Evolutionary conservation across 1,140 invertebrate species (phyloP).

Genomic region (Plodia interpunctella): DNA sequence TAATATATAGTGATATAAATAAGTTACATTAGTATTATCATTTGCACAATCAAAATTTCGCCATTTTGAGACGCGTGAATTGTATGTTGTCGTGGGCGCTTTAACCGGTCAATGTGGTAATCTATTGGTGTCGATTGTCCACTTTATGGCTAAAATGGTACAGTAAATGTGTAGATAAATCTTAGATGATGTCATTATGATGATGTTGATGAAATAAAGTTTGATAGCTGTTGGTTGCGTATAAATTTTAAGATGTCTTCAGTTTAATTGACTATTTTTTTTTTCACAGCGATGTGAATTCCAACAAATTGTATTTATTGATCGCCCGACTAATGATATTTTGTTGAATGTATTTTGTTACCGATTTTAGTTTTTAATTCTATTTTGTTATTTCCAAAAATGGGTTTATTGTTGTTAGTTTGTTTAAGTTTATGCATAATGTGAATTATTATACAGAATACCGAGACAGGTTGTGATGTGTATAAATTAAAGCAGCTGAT

Average conservation of each 20-base stretch:
- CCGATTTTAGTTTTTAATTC: neutral
- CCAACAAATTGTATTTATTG: too few relatives aligned
- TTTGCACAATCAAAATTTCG: conserved; percentile 2
- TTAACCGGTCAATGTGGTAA: too few relatives aligned
- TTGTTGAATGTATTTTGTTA: neutral
- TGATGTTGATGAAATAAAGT: too few relatives aligned
- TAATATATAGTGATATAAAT: neutral
- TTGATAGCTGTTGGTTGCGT: too few relatives aligned
- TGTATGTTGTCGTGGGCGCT: too few relatives aligned
- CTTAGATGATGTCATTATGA: too few relatives aligned
- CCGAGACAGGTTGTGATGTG: neutral
- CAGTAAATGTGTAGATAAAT: too few relatives aligned
- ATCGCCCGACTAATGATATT: neutral
- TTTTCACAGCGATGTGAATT: too few relatives aligned
- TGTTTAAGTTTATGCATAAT: neutral
- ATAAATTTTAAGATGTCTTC: too few relatives aligned
- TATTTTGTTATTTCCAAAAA: neutral
- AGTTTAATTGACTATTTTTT: too few relatives aligned
- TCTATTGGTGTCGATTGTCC: too few relatives aligned
- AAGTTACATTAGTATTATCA: neutral
- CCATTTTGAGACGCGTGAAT: neutral
- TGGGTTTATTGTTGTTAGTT: neutral
- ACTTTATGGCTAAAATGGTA: too few relatives aligned
- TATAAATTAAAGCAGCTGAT: neutral
- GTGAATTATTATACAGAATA: conserved; percentile 2